Conservation (phyloP, 2,888 invertebrate species). For the Andrena hattorfiana region DNA sequence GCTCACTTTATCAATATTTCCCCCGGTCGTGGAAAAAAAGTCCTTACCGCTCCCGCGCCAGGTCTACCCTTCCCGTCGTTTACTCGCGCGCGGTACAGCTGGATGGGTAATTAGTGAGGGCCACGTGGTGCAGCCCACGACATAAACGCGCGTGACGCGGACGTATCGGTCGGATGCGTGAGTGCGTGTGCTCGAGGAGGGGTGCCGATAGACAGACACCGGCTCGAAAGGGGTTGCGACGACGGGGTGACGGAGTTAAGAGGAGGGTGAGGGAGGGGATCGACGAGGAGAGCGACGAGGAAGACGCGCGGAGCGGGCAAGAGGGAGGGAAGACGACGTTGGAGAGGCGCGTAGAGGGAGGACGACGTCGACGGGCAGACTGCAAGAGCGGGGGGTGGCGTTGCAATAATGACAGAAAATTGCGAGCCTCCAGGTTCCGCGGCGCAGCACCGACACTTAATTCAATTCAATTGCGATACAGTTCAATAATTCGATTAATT, state of each 20-base stretch:
- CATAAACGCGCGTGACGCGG: slow-evolving; percentile 58
- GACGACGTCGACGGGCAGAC: slow-evolving; percentile 16
- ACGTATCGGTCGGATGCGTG: slow-evolving; percentile 62
- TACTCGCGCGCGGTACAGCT: slow-evolving; percentile 61
- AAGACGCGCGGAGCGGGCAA: slow-evolving; percentile 9
- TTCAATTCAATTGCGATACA: slow-evolving; percentile 84
- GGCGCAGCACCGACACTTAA: slow-evolving; percentile 79
- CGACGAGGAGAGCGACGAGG: not conserved
- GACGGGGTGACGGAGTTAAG: slow-evolving; percentile 35
- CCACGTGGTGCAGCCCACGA: slow-evolving; percentile 68
- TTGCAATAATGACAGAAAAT: slow-evolving; percentile 81
- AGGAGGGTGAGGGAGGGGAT: not conserved
- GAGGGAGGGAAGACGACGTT: slow-evolving; percentile 28
- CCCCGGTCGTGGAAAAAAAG: slow-evolving; percentile 36
- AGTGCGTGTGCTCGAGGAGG: slow-evolving; percentile 43
- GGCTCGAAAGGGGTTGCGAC: slow-evolving; percentile 43
- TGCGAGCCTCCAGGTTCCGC: slow-evolving; percentile 77
- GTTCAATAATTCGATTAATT: slow-evolving; percentile 85
- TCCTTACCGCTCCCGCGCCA: slow-evolving; percentile 37
- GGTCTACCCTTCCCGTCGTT: slow-evolving; percentile 57
- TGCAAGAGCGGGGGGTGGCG: slow-evolving; percentile 40
- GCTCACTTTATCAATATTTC: slow-evolving; percentile 55
- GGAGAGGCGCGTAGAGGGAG: slow-evolving; percentile 13
- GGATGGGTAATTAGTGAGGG: slow-evolving; percentile 73
- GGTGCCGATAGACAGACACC: slow-evolving; percentile 37